Percentiles rank a stretch among this genome's conserved stretches.
Evolutionary conservation across 2,888 invertebrate species (phyloP).

Genomic region (Rhamnusium bicolor): DNA sequence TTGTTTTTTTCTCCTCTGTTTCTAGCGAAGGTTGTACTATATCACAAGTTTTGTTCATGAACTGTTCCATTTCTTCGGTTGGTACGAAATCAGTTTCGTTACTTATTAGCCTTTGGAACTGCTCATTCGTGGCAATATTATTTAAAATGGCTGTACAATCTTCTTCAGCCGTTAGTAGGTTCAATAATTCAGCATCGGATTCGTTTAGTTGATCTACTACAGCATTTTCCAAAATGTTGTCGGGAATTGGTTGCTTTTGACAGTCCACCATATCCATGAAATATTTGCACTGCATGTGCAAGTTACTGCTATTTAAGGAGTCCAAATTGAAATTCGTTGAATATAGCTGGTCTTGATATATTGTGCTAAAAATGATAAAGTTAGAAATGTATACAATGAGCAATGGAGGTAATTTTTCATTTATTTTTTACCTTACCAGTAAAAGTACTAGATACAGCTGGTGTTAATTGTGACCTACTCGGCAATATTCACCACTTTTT

Average conservation of each 20-base stretch:
- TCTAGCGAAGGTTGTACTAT: not conserved
- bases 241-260: constrained; percentile 54
- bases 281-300: constrained; percentile 55
- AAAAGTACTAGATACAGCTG: no score
- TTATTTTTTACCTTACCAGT: no score
- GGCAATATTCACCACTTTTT: no score
- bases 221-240: constrained; percentile 58
- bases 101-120: constrained; percentile 64
- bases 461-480: no score
- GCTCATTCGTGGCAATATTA: constrained; percentile 66
- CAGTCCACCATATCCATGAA: constrained; percentile 59
- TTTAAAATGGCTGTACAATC: constrained; percentile 66
- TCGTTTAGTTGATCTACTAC: constrained; percentile 66
- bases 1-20: constrained; percentile 24
- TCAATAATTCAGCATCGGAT: constrained; percentile 65
- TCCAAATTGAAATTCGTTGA: constrained; percentile 56
- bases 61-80: constrained; percentile 47
- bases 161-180: constrained; percentile 66
- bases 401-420: no score
- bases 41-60: constrained; percentile 46
- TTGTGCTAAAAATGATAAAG: constrained; percentile 55
- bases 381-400: not conserved
- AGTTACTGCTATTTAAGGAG: constrained; percentile 41
- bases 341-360: constrained; percentile 58
- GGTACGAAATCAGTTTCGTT: constrained; percentile 56